A percentile compares a stretch with the other conserved stretches of the same genome.
Evolutionary conservation across 92 coral and sea anemone species (phyloP).

Genomic region (Epizoanthus rinbou): DNA sequence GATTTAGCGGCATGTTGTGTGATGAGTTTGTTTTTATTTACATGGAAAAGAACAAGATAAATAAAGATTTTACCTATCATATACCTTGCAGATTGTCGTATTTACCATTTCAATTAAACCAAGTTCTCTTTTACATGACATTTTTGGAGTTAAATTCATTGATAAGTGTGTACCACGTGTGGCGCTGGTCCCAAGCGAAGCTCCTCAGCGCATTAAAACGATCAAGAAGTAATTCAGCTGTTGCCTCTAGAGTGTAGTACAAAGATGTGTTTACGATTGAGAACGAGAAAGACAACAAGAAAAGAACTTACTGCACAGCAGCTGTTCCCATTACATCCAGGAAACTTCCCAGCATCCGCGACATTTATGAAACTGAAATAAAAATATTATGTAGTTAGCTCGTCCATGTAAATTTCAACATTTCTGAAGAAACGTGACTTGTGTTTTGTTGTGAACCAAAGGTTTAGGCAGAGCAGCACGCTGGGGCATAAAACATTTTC

Average conservation of each 20-base stretch:
- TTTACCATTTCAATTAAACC: not conserved
- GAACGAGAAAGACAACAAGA: not conserved
- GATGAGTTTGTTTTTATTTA: conserved; percentile 2
- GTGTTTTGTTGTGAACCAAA: conserved; percentile 15
- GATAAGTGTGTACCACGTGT: not conserved
- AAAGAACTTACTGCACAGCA: conserved; percentile 38
- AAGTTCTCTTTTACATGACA: no score
- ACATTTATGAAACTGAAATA: conserved; percentile 24
- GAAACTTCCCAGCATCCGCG: conserved; percentile 3
- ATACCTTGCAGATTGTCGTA: not conserved
- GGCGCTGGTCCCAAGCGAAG: not conserved
- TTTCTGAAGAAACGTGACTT: conserved; percentile 29
- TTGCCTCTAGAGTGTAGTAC: no score
- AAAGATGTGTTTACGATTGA: conserved; percentile 1
- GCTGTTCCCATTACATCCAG: conserved; percentile 27
- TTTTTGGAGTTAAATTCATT: not conserved
- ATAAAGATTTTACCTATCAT: not conserved
- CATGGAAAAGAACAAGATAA: not conserved
- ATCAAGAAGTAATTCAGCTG: no score
- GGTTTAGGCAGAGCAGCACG: conserved; percentile 1
- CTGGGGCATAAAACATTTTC: conserved; percentile 5
- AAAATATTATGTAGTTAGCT: not conserved
- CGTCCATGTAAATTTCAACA: not conserved
- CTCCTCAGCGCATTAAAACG: not conserved
- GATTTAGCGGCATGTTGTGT: not conserved